Percentiles rank a stretch among this genome's conserved stretches.
phyloP scores from a whole-genome alignment of 2,797 vertebrate genomes.

The Sebastes wilsoni region DNA sequence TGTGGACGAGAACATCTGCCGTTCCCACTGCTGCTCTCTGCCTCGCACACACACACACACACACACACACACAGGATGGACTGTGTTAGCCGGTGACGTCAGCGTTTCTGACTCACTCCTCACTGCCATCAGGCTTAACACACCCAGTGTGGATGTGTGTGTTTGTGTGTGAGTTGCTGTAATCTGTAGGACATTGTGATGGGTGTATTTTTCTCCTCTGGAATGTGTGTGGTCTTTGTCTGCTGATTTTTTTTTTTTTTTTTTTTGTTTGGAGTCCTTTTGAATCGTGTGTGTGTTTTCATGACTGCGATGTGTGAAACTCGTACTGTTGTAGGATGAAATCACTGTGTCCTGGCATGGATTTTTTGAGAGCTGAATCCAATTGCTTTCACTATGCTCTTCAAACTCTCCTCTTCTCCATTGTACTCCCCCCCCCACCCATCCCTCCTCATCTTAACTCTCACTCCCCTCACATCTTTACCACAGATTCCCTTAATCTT shows the following conservation, averaged over 20 bases:
- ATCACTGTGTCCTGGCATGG: constrained; percentile 28
- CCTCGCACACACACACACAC: constrained; percentile 38
- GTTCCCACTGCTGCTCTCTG: constrained; percentile 58
- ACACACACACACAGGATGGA: constrained; percentile 61
- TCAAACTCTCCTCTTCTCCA: constrained; percentile 11
- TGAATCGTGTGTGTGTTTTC: not conserved
- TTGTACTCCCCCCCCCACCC: not conserved
- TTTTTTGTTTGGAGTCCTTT: constrained; percentile 5
- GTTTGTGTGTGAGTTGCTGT: constrained; percentile 29
- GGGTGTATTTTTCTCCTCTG: constrained; percentile 49
- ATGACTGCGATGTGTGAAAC: constrained; percentile 30
- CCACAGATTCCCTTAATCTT: constrained; percentile 31
- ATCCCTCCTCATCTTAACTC: constrained; percentile 11
- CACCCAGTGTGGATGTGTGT: constrained; percentile 53
- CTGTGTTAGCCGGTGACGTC: constrained; percentile 78
- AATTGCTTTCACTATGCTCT: constrained; percentile 33
- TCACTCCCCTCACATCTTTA: constrained; percentile 27
- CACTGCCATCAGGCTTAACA: constrained; percentile 71
- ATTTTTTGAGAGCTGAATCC: constrained; percentile 37
- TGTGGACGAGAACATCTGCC: constrained; percentile 80
- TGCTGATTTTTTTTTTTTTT: not conserved
- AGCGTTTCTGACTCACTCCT: constrained; percentile 80
- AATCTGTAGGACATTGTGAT: constrained; percentile 47
- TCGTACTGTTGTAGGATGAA: constrained; percentile 22
- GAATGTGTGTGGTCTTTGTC: constrained; percentile 60